Base-by-base conservation (phyloP, 2,797 vertebrate species). In the Eulemur coronatus region DNA sequence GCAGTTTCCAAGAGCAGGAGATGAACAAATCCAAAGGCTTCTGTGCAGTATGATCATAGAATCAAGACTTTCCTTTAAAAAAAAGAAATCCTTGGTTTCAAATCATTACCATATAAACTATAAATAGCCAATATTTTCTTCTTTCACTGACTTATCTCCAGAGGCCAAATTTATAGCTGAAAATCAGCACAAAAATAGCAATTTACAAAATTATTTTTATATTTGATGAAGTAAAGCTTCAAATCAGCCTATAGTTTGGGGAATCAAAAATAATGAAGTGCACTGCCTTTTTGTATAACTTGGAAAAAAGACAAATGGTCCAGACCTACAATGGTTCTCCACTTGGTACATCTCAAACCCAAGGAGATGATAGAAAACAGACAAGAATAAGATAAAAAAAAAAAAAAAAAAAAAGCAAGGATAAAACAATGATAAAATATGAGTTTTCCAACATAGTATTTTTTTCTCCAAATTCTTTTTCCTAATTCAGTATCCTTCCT, bases 131-230 rank as follows among this genome's bases (percentile, higher is more conserved):
- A 52, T 50, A 55, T 33, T 76, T 59, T 63, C 61, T 57, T 79
- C 50, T 95, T 84, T 79, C 33, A 33, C 33, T 95, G 91, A 55
- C 75, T 94, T 96, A 94, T 17, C 30, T 75, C 55, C 43, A 92
- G 63, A 75, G 43, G 30, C 84, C 61, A 52, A 78, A 91, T 94
- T 96, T 89, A 18, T 13, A 88, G 33, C 17, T 61, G 38, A 78
- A 79, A 35, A 38, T 86, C 28, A 41, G 26, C 35, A 70, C 6
- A 41, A 92, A 89, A 41, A 38, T 67, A 82, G 24, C 33, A 81
- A 46, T 35, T 30, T 63, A 17, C 55, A 70, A 67, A 35, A 17
- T 50, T 48, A 69, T 28, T 84, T 67, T 63, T 91, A 20, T 43
- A 2, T 82, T 90, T 46, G 28, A 84, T 30, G 30, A 88, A 76